Conservation (phyloP, 1,140 invertebrate genomes). For the Cardiocondyla obscurior region DNA sequence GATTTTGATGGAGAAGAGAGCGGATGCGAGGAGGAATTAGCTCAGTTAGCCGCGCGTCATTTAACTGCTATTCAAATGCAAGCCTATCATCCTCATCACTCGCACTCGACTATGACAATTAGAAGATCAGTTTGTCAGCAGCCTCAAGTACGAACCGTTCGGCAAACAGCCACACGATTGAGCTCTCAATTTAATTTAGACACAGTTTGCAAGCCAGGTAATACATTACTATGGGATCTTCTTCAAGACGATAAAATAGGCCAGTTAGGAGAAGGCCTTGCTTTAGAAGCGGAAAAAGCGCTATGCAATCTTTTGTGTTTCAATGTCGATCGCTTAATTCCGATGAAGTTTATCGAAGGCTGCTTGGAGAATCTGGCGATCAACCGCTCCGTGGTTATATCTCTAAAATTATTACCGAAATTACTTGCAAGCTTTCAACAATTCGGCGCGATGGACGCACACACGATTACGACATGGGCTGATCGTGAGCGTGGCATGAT, state of each 20-base stretch:
- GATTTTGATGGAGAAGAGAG: slow-evolving; percentile 97
- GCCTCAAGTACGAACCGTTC: slow-evolving; percentile 70
- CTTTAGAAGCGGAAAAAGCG: slow-evolving; percentile 95
- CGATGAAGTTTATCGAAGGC: slow-evolving; percentile 97
- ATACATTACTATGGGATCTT: slow-evolving; percentile 96
- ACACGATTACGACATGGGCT: slow-evolving; percentile 94
- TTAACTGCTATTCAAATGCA: slow-evolving; percentile 83
- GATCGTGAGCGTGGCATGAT: slow-evolving; percentile 96
- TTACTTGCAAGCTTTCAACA: slow-evolving; percentile 96
- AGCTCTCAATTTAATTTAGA: slow-evolving; percentile 88
- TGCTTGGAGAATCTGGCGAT: slow-evolving; percentile 95
- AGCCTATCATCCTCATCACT: slow-evolving; percentile 80
- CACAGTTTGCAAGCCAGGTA: slow-evolving; percentile 93
- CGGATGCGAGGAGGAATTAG: slow-evolving; percentile 93
- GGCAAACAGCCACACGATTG: slow-evolving; percentile 78
- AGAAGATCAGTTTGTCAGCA: slow-evolving; percentile 76
- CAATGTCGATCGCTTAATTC: slow-evolving; percentile 93
- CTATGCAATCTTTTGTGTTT: slow-evolving; percentile 95
- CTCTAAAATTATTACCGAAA: slow-evolving; percentile 94
- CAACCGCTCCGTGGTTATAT: slow-evolving; percentile 94
- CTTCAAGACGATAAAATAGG: slow-evolving; percentile 95
- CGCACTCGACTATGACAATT: slow-evolving; percentile 76
- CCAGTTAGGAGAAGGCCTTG: slow-evolving; percentile 93
- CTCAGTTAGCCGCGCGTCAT: slow-evolving; percentile 88
- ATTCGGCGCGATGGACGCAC: slow-evolving; percentile 91